Evolutionary conservation across 1,140 invertebrate genomes (phyloP).

Genomic region (Apocrypta bakeri): DNA sequence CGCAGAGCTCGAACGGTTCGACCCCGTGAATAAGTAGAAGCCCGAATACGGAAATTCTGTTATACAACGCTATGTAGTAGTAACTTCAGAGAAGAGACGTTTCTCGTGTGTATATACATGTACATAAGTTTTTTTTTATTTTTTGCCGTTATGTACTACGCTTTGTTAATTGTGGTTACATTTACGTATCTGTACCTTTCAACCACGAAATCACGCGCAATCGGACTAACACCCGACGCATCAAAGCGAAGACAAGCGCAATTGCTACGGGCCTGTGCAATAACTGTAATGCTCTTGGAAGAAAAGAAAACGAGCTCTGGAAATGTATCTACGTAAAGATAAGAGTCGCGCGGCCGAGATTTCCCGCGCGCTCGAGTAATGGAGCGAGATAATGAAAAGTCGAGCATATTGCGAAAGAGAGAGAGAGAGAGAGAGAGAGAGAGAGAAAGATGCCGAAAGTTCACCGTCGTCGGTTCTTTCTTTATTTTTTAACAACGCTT

Average conservation of each 20-base stretch:
- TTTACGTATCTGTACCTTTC: not conserved
- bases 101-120: too few relatives aligned
- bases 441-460: not conserved
- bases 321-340: conserved; percentile 18
- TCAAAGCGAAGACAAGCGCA: not conserved
- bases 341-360: not conserved
- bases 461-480: not conserved
- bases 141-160: too few relatives aligned
- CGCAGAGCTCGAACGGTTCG: not conserved
- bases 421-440: too few relatives aligned
- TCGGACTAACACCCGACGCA: not conserved
- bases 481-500: not conserved
- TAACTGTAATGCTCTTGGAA: conserved; percentile 21
- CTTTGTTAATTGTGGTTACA: not conserved
- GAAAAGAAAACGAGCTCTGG: not conserved
- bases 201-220: not conserved
- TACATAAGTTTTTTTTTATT: too few relatives aligned
- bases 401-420: not conserved
- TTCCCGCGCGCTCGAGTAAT: conserved; percentile 28
- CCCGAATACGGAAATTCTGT: too few relatives aligned
- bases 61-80: too few relatives aligned
- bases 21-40: not conserved
- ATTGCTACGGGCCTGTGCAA: not conserved
- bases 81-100: too few relatives aligned
- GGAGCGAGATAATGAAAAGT: conserved; percentile 40